Evolutionary conservation across 2,113 vertebrate species (phyloP).

Genomic region (Ciconia maguari): DNA sequence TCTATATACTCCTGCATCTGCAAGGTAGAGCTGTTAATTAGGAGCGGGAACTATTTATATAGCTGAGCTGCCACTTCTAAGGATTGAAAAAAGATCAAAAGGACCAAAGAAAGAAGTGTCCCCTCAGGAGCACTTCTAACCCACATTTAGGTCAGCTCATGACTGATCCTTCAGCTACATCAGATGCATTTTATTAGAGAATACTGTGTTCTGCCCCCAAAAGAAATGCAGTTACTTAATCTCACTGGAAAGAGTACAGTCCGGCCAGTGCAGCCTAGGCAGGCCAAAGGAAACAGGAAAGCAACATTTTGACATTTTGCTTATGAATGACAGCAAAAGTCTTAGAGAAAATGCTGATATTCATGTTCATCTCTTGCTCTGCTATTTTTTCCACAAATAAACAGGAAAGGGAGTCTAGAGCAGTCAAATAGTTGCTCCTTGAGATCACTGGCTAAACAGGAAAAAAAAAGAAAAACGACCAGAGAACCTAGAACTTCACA

Average conservation of each 20-base stretch:
- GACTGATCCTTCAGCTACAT: neutral
- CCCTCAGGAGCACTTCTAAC: conserved; percentile 33
- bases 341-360: conserved; percentile 33
- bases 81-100: conserved; percentile 39
- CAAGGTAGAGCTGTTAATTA: conserved; percentile 50
- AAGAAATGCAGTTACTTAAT: conserved; percentile 15
- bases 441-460: neutral
- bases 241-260: neutral
- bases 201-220: neutral
- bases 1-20: neutral
- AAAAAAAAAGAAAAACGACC: neutral
- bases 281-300: conserved; percentile 1
- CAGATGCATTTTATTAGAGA: conserved; percentile 43
- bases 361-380: neutral
- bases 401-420: neutral
- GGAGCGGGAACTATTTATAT: neutral
- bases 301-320: neutral
- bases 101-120: neutral
- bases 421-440: neutral
- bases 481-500: neutral
- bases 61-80: neutral
- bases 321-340: conserved; percentile 31
- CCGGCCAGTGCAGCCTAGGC: neutral
- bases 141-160: conserved; percentile 37
- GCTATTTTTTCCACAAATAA: conserved; percentile 43